These are phyloP conservation scores for Norana najaformis DNA, from an alignment of 2,888 invertebrate genomes.

Conservation along the genomic window DNA sequence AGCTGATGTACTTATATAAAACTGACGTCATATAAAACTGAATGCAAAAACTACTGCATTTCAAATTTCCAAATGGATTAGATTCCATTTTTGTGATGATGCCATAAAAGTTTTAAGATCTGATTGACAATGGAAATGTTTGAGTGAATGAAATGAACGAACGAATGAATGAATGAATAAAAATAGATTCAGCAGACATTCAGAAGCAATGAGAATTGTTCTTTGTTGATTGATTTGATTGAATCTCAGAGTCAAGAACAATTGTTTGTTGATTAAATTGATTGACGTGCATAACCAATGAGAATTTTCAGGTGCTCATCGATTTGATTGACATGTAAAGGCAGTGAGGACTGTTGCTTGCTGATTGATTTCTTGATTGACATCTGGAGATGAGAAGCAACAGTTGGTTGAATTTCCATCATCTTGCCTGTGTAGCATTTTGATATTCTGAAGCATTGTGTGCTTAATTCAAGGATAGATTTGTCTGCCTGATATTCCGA, in stretches of 20 bases:
- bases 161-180: too few species aligned
- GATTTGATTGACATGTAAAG: not conserved
- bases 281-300: not conserved
- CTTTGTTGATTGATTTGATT: not conserved
- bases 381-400: not conserved
- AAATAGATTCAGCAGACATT: not conserved
- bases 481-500: not conserved
- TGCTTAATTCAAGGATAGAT: not conserved
- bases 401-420: not conserved
- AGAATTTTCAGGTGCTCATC: not conserved
- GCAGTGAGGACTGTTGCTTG: not conserved
- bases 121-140: not conserved
- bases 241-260: not conserved
- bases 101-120: not conserved
- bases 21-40: not conserved
- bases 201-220: not conserved
- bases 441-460: not conserved
- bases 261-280: not conserved
- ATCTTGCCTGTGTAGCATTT: not conserved
- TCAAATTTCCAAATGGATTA: not conserved
- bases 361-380: not conserved
- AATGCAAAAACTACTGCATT: not conserved
- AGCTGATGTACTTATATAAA: not conserved
- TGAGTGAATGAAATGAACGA: too few species aligned
- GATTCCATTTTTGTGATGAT: not conserved